These are phyloP conservation scores for Crotalus horridus DNA, from an alignment of 2,113 vertebrate species.

Conservation along the genomic window DNA sequence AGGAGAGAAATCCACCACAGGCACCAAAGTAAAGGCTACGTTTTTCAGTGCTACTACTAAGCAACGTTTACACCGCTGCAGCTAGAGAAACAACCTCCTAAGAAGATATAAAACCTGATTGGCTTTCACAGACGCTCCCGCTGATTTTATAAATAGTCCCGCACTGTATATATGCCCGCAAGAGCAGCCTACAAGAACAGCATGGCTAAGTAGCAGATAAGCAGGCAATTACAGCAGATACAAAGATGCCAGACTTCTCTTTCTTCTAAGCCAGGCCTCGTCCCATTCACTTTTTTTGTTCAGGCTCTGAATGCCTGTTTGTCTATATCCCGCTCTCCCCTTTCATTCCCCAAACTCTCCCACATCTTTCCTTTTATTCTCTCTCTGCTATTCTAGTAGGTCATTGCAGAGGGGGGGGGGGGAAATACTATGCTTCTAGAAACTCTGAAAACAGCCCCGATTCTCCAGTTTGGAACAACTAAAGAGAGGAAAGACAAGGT, in stretches of 20 bases:
- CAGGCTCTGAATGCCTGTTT: conserved; percentile 23
- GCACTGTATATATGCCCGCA: neutral
- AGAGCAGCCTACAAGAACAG: conserved; percentile 28
- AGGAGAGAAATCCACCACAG: neutral
- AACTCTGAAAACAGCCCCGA: neutral
- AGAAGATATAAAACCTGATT: conserved; percentile 36
- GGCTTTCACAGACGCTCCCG: conserved; percentile 46
- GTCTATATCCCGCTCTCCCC: neutral
- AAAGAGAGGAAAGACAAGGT: neutral
- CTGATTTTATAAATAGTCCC: conserved; percentile 44
- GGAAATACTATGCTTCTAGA: neutral
- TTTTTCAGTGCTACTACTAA: conserved; percentile 28
- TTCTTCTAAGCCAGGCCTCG: neutral
- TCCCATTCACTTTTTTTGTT: neutral
- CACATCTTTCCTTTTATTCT: neutral
- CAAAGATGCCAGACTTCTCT: conserved; percentile 22
- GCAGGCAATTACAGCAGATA: conserved; percentile 32
- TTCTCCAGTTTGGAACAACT: neutral
- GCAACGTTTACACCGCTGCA: conserved; percentile 18
- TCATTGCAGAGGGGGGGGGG: neutral
- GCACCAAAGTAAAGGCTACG: neutral
- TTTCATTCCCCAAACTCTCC: neutral
- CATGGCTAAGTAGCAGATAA: conserved; percentile 24
- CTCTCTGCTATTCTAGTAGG: neutral
- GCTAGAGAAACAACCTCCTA: conserved; percentile 27